Evolutionary conservation across 37 sponge, comb jelly and placozoan genomes (phyloP).

Genomic region (Cladorhizidae sp.): DNA sequence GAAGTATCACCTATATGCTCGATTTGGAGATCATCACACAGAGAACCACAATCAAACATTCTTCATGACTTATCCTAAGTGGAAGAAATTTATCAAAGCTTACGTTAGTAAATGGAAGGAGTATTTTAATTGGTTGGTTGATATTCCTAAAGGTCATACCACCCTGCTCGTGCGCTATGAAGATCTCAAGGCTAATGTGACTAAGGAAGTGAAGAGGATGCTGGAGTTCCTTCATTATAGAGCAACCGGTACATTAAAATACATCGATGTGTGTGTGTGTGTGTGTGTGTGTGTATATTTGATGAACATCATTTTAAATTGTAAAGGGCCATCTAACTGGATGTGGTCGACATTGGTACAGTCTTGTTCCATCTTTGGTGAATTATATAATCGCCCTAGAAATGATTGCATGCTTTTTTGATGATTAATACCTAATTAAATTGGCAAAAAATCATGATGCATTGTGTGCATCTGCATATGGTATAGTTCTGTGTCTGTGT

Average conservation of each 20-base stretch:
- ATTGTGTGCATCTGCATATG: too few species aligned
- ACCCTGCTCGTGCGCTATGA: conserved; percentile 35
- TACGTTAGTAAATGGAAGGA: neutral
- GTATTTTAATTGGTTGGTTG: neutral
- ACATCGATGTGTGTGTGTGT: too few species aligned
- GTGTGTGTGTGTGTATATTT: neutral
- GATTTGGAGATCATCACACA: neutral
- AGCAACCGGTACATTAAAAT: neutral
- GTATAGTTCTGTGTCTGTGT: too few species aligned
- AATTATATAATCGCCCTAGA: too few species aligned
- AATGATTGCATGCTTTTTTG: too few species aligned
- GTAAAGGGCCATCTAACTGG: neutral
- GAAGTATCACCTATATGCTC: neutral
- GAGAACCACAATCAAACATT: neutral
- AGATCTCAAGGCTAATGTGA: conserved; percentile 25
- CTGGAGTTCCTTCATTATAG: conserved; percentile 33
- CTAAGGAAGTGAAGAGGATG: conserved; percentile 33
- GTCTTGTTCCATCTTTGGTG: neutral
- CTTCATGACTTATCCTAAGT: neutral
- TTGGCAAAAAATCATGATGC: too few species aligned
- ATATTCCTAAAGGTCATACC: too few species aligned
- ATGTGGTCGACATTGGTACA: neutral
- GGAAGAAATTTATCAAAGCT: neutral
- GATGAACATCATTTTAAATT: too few species aligned
- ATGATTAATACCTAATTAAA: too few species aligned